These are phyloP conservation scores for Vandiemenella viatica DNA, from an alignment of 2,888 invertebrate species.

Conservation along the genomic window DNA sequence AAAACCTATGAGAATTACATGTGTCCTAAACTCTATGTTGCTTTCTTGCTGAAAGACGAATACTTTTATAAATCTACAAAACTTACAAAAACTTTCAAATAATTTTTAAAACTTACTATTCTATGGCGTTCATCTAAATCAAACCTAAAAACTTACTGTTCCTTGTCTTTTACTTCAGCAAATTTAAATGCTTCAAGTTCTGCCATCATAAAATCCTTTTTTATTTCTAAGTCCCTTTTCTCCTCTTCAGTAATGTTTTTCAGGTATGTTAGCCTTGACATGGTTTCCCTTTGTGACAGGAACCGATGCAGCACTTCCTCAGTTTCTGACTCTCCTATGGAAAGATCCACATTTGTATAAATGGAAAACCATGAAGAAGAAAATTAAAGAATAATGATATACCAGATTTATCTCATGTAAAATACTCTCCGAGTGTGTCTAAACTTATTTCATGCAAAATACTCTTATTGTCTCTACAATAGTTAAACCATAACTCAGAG, in stretches of 20 bases:
- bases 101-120: too few relatives aligned
- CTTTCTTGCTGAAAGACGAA: too few relatives aligned
- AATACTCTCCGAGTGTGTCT: too few relatives aligned
- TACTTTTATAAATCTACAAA: too few relatives aligned
- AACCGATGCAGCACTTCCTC: constrained; percentile 62
- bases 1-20: too few relatives aligned
- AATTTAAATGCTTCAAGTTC: constrained; percentile 65
- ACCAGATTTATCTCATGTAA: too few relatives aligned
- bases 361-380: not conserved
- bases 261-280: constrained; percentile 50
- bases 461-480: too few relatives aligned
- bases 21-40: too few relatives aligned
- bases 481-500: too few relatives aligned
- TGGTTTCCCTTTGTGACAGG: constrained; percentile 56
- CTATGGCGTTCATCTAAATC: too few relatives aligned
- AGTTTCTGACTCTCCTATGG: constrained; percentile 51
- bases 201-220: constrained; percentile 44
- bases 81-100: too few relatives aligned
- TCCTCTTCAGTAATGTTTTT: constrained; percentile 57
- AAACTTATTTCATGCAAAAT: too few relatives aligned
- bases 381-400: not conserved
- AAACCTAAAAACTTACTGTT: constrained; percentile 66
- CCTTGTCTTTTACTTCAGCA: constrained; percentile 62
- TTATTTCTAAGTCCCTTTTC: constrained; percentile 51
- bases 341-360: constrained; percentile 6